Base-by-base conservation (phyloP, 2,797 vertebrate species). In the Eulemur mongoz region DNA sequence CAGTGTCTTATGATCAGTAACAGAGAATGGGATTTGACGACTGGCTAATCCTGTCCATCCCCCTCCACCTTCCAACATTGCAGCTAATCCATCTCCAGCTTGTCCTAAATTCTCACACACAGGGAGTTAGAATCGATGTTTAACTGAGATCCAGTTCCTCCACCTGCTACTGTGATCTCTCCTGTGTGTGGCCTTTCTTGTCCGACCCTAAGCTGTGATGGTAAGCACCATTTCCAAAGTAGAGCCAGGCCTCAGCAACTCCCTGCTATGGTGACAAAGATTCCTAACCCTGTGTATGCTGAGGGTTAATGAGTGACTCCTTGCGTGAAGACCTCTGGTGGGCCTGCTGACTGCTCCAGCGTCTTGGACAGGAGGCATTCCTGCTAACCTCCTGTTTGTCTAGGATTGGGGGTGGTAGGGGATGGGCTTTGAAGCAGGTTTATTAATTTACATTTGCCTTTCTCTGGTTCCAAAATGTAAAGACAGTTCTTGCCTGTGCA, bases 21-120 rank as follows among this genome's bases (percentile, higher is more conserved):
- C 38, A 88, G 84, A 90, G 65, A 80, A 89, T 80, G 45, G 81
- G 81, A 65, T 73, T 90, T 75, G 63, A 73, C 2, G 3, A 40
- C 18, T 40, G 1, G 13, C 50, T 91, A 95, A 96, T 91, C 82
- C 94, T 70, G 18, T 73, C 94, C 91, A 61, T n/a, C 69, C 89
- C 30, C 69, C 45, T 45, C 50, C 17, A n/a, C 73, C 90, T 82
- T 40, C 82, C 48, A 63, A 48, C 35, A 4, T 9, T 9, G 7
- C 81, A 54, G 72, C 76, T 95, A 93, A 96, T 94, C 96, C 76
- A 82, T 45, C 65, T 92, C 87, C 40, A 59, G 38, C 69, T 75
- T 92, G 84, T 70, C 93, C 87, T 92, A 82, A 94, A 91, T 90
- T 91, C 95, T 92, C 35, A 13, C 20, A 15, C 13, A 45, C 43